phyloP scores from a whole-genome alignment of 2,888 invertebrate species.

The Mythimna pallens region DNA sequence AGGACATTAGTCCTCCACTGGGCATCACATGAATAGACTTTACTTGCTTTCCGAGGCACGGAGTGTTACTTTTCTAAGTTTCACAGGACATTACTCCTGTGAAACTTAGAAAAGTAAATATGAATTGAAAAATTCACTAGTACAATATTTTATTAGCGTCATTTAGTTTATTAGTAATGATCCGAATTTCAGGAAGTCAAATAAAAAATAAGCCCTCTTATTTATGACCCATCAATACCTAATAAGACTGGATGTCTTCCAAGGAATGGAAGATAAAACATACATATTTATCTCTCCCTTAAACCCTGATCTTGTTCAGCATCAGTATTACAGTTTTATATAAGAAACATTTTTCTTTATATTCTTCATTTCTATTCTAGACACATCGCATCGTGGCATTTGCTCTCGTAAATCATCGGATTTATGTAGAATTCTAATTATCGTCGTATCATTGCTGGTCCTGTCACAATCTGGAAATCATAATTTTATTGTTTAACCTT shows the following conservation, averaged over 20 bases:
- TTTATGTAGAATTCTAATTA: constrained; percentile 18
- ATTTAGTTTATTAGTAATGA: neutral
- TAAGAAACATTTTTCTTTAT: constrained; percentile 10
- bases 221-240: neutral
- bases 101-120: too few relatives aligned
- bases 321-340: constrained; percentile 16
- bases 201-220: neutral
- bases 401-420: constrained; percentile 18
- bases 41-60: too few relatives aligned
- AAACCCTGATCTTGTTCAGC: constrained; percentile 9
- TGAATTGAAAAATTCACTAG: neutral
- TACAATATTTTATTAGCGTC: neutral
- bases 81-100: too few relatives aligned
- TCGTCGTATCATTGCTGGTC: neutral
- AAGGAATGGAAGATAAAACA: neutral
- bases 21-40: too few relatives aligned
- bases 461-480: constrained; percentile 5
- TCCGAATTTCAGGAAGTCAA: neutral
- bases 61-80: too few relatives aligned
- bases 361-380: constrained; percentile 16
- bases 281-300: constrained; percentile 1
- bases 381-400: constrained; percentile 12
- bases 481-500: neutral
- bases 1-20: too few relatives aligned
- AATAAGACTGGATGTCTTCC: neutral